Evolutionary conservation across 1,140 invertebrate genomes (phyloP), one percentile per base, ranked within the genome.

Genomic region (Camponotus floridanus): DNA sequence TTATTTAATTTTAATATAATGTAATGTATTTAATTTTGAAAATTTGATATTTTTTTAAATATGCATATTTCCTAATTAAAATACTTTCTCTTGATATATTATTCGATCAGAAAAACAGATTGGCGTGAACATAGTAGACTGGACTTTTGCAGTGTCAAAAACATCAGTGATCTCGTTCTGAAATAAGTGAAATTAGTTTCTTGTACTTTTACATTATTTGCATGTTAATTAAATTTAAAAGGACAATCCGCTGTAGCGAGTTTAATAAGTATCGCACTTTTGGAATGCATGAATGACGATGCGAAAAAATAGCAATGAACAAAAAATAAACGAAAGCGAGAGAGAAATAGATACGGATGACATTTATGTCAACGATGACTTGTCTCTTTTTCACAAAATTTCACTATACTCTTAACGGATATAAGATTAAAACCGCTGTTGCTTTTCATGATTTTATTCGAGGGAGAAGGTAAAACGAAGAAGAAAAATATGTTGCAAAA

Each of bases 131-230:
- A 2, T 68, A 39, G 9, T 39, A 51, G 45, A 68, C 21, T 68
- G 39, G 18, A 26, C 15, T 57, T 39, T 71, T n/a, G 11, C 11
- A 9, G 18, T 18, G n/a, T 74, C 31, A 31, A 36, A 62, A 62
- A 62, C n/a, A 74, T 83, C 26, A n/a, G 18, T 11, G 18, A 18
- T 61, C 13, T 81, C 6, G 0, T 83, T 13, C 9, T 5, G 33
- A 26, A 87, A 87, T 70, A 42, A 76, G 74, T 86, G 42, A 86
- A 80, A 88, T 86, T 88, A 42, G 26, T 74, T 68, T 13, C 9
- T 9, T 18, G 5, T 45, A 59, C 51, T 64, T 62, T 62, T 31
- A 26, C 42, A 80, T 86, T 86, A 45, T 51, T 80, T 86, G 13
- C 4, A 15, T 31, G 67, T 74, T 79, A 79, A 87, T 87, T 87